These are phyloP conservation scores for Lutraria rhynchaena DNA, from an alignment of 1,140 invertebrate genomes.

Conservation along the genomic window DNA sequence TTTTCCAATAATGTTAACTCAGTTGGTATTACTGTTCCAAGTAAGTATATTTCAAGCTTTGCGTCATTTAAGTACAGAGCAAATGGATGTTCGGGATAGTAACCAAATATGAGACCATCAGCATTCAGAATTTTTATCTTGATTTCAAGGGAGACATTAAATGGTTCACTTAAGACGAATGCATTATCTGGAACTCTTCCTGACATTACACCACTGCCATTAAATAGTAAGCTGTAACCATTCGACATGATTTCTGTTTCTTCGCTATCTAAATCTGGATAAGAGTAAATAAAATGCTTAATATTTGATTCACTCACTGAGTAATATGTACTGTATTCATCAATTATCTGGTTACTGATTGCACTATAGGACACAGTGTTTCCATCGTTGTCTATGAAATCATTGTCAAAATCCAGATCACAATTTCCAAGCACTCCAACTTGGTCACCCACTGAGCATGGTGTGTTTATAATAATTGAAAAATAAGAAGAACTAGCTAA, in stretches of 20 bases:
- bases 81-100: slow-evolving; percentile 35
- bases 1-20: neutral
- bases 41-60: slow-evolving; percentile 1
- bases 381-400: slow-evolving; percentile 29
- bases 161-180: neutral
- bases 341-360: slow-evolving; percentile 39
- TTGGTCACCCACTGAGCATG: slow-evolving; percentile 10
- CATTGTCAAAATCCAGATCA: slow-evolving; percentile 56
- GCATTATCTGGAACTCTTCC: slow-evolving; percentile 4
- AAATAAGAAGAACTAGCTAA: slow-evolving; percentile 19
- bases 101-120: slow-evolving; percentile 49
- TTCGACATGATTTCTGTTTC: slow-evolving; percentile 17
- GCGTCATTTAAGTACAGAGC: slow-evolving; percentile 39
- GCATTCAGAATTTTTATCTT: slow-evolving; percentile 21
- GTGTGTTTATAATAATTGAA: slow-evolving; percentile 9
- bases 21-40: slow-evolving; percentile 5
- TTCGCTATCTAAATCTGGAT: slow-evolving; percentile 15
- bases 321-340: slow-evolving; percentile 9
- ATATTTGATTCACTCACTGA: neutral
- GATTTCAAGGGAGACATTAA: slow-evolving; percentile 55
- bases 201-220: slow-evolving; percentile 51
- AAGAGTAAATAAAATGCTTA: slow-evolving; percentile 56
- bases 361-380: slow-evolving; percentile 8
- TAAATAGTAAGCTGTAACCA: slow-evolving; percentile 55
- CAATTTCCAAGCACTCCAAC: slow-evolving; percentile 63